Percentiles rank a stretch among this genome's conserved stretches.
Conservation (phyloP, 2,797 vertebrate species). For the Myotis planiceps region DNA sequence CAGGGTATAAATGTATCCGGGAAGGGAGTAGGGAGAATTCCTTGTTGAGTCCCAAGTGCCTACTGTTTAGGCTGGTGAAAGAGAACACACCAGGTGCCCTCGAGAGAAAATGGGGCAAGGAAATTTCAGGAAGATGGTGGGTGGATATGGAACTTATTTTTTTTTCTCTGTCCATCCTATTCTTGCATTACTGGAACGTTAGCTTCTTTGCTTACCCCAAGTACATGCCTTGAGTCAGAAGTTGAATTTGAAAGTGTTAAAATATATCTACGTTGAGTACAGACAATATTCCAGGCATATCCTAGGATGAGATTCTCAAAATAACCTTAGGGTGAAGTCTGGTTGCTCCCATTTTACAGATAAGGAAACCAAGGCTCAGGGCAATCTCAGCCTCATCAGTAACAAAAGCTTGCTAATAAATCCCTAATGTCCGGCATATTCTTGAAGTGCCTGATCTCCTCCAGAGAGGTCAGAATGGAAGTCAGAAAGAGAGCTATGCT, state of each 20-base stretch:
- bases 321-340: background rate
- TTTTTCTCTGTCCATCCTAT: background rate
- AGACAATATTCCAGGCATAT: background rate
- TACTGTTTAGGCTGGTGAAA: conserved; percentile 5
- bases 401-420: background rate
- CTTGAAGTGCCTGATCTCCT: conserved; percentile 48
- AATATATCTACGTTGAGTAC: background rate
- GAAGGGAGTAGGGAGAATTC: background rate
- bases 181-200: background rate
- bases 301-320: background rate
- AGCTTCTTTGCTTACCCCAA: background rate
- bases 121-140: background rate
- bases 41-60: conserved; percentile 71
- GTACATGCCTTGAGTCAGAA: background rate
- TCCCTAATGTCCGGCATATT: background rate
- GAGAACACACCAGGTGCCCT: background rate
- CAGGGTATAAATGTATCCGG: conserved; percentile 32
- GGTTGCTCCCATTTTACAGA: conserved; percentile 1
- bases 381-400: conserved; percentile 16
- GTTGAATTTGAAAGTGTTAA: background rate
- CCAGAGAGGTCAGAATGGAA: conserved; percentile 30
- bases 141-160: background rate
- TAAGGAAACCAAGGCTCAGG: background rate
- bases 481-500: background rate
- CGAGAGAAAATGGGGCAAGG: background rate